Evolutionary conservation across 2,888 invertebrate genomes (phyloP), one percentile per base, ranked within the genome.

Genomic region (Drosophila kanekoi): DNA sequence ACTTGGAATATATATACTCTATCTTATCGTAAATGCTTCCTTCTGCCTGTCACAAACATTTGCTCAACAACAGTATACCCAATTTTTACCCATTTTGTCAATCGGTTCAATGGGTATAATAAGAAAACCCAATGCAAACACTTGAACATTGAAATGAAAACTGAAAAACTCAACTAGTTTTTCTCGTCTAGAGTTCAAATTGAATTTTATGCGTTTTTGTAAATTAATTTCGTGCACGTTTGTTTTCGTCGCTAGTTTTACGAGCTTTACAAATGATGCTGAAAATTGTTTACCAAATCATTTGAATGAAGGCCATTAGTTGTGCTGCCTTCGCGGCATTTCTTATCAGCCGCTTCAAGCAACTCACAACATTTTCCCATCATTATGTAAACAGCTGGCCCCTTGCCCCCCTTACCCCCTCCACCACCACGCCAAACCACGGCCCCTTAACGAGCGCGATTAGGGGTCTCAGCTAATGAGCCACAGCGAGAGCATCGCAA

Each of bases 151-250:
- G 47, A 16, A 0, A 51, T 32, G 38, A 56, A 52, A 52, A 54
- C 23, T 44, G 43, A 44, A 56, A 48, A 59, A 52, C 52, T 41
- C 38, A 35, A 41, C n/a, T 51, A 35, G 20, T 23, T 51, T 18
- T 33, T 3, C 6, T 1, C 40, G 20, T 20, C 9, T 11, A 5
- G 9, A 13, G 18, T 62, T 59, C 1, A 32, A 60, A 53, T 60
- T 59, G 8, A 60, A 53, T 62, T 75, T 67, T 28, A 66, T 77
- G 60, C 49, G 38, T 57, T 35, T 40, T 40, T 41, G 35, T 61
- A 67, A 87, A 81, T 85, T 85, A 79, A 87, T 85, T 87, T 68
- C 67, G 71, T 54, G 61, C 76, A 60, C 79, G 64, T 79, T 68
- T 74, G 54, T 44, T 64, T 61, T 57, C 53, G 65, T 69, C 70